Percentiles rank a stretch among this genome's conserved stretches.
Evolutionary conservation across 2,797 vertebrate genomes (phyloP).

Genomic region (Mareca penelope): DNA sequence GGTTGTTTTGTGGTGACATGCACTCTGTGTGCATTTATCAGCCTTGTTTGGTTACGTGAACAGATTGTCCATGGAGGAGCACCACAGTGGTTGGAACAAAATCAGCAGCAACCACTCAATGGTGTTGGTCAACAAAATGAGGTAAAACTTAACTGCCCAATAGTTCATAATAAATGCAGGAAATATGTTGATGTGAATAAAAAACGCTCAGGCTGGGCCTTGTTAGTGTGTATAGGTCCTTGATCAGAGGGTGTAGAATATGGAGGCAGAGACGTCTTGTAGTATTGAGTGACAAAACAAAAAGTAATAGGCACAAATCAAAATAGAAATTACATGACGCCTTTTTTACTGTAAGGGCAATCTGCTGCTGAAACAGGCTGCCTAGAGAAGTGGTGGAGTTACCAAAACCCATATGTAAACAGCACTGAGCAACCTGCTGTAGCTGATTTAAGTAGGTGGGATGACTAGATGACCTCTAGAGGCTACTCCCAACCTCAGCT

Average conservation of each 20-base stretch:
- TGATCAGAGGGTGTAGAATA: background rate
- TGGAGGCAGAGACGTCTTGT: background rate
- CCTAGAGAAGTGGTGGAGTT: background rate
- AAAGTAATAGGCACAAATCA: background rate
- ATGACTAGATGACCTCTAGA: background rate
- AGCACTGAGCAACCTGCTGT: background rate
- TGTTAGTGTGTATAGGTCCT: background rate
- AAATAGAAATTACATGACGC: background rate
- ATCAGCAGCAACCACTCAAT: conserved; percentile 88
- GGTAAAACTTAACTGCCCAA: conserved; percentile 74
- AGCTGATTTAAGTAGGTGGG: background rate
- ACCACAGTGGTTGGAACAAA: conserved; percentile 96
- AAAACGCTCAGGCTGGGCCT: background rate
- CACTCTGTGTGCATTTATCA: conserved; percentile 97
- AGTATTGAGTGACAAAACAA: background rate
- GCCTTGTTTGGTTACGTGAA: conserved; percentile 97
- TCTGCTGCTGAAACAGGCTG: background rate
- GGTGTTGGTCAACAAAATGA: conserved; percentile 89
- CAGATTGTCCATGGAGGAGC: conserved; percentile 98
- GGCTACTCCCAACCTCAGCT: background rate
- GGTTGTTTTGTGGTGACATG: conserved; percentile 98
- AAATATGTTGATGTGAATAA: background rate
- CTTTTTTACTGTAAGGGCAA: background rate
- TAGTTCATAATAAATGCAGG: background rate
- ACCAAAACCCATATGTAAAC: background rate